phyloP scores from a whole-genome alignment of 2,113 vertebrate species.

The Todiramphus saurophagus region DNA sequence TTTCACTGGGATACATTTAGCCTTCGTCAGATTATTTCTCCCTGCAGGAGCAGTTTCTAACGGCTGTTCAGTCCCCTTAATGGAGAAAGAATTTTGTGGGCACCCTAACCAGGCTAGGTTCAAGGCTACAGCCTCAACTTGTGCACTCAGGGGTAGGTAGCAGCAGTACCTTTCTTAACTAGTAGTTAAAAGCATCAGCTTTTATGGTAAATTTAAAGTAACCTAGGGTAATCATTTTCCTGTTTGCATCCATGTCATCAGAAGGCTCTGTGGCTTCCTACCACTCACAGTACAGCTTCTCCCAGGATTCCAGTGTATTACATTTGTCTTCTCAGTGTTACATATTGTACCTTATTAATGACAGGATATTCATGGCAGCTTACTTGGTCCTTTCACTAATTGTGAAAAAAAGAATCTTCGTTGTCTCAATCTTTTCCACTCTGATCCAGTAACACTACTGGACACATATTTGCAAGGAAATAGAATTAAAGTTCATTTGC shows the following conservation, averaged over 20 bases:
- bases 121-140: neutral
- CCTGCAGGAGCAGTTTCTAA: neutral
- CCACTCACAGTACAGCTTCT: neutral
- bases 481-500: neutral
- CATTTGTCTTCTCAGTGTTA: neutral
- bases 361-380: neutral
- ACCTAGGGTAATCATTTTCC: neutral
- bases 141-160: neutral
- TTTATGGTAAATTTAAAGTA: neutral
- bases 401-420: neutral
- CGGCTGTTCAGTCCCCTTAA: neutral
- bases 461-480: neutral
- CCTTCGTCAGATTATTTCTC: neutral
- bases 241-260: neutral
- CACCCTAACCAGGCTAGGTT: neutral
- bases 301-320: neutral
- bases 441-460: neutral
- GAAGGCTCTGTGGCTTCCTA: neutral
- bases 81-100: neutral
- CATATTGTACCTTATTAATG: neutral
- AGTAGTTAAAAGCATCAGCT: neutral
- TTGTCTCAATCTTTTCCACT: neutral
- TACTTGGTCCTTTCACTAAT: neutral
- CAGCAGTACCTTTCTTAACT: neutral
- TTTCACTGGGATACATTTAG: neutral